Percentiles rank a stretch among this genome's conserved stretches.
These are phyloP conservation scores for Gerris lacustris DNA, from an alignment of 2,888 invertebrate species.

Conservation along the genomic window DNA sequence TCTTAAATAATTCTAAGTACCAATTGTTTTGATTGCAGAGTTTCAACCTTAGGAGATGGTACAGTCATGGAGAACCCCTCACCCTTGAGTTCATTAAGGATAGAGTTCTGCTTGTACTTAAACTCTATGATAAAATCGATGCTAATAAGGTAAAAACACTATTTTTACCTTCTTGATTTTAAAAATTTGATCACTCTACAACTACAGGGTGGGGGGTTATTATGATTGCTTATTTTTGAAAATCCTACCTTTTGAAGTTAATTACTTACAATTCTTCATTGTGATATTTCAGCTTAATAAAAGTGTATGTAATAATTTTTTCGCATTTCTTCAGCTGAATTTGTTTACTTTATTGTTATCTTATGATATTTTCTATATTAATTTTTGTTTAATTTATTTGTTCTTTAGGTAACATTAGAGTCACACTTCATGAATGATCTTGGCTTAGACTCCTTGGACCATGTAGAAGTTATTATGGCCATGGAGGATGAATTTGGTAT, in stretches of 20 bases:
- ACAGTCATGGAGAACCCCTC: conserved; percentile 46
- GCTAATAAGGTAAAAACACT: conserved; percentile 67
- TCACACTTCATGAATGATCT: conserved; percentile 95
- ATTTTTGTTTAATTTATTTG: conserved; percentile 21
- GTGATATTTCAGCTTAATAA: not conserved
- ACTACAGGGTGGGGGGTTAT: not conserved
- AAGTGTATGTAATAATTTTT: too few species aligned
- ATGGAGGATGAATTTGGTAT: conserved; percentile 97
- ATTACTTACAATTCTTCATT: not conserved
- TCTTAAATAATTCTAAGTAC: conserved; percentile 16
- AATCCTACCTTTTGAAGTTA: not conserved
- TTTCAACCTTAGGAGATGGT: conserved; percentile 24
- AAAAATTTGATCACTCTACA: not conserved
- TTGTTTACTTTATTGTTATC: too few species aligned
- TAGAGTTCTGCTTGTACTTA: conserved; percentile 86
- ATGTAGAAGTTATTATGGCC: conserved; percentile 98
- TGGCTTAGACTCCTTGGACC: conserved; percentile 95
- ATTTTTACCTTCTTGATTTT: not conserved
- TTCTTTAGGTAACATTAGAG: conserved; percentile 69
- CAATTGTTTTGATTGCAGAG: conserved; percentile 17
- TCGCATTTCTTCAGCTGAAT: too few species aligned
- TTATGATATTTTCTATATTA: not conserved
- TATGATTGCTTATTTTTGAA: not conserved
- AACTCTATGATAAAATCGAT: conserved; percentile 94
- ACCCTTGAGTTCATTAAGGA: conserved; percentile 71